Evolutionary conservation across 2,888 invertebrate genomes (phyloP), one percentile per base, ranked within the genome.

Genomic region (Caenorhabditis wallacei): DNA sequence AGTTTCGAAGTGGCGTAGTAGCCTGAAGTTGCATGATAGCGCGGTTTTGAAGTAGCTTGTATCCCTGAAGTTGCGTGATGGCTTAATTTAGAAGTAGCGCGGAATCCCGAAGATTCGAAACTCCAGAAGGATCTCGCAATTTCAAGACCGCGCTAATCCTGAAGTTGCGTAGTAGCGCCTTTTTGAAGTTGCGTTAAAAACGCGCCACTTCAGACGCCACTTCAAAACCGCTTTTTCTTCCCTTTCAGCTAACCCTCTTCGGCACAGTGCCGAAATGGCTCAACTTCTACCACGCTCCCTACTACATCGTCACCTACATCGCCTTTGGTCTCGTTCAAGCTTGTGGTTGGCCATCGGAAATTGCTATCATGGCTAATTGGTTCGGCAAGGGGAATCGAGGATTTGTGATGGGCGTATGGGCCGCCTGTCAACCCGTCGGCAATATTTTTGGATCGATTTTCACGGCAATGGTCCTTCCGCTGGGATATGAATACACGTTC

Each of bases 351-450:
- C 93, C 93, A 2, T 92, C 92, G 70, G 93, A 93, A 56, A 93
- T 93, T 16, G 92, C 93, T 57, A 92, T 93, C 57, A 93, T 93
- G 93, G 93, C 91, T 18, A 93, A 93, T 88, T 94, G 93, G 93
- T 93, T 93, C 89, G 93, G 88, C 68, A 85, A 79, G 89, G 91
- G 86, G 75, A 93, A 93, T 84, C 93, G 93, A 16, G 93, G 93
- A 20, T 90, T 93, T 48, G 80, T 91, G 20, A 90, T 93, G 86
- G 93, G 93, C 22, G 76, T 93, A 10, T 93, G 93, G 93, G 93
- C 93, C 80, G 92, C 93, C 1, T 93, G 93, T 88, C 93, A 93
- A n/a, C 93, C 93, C 46, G 92, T 93, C 30, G 93, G 93, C 30
- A 93, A 93, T 86, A 93, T 93, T 57, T 90, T 94, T 53, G 93